A percentile compares a stretch with the other conserved stretches of the same genome.
Evolutionary conservation across 2,797 vertebrate genomes (phyloP).

Genomic region (Neopelma chrysocephalum): DNA sequence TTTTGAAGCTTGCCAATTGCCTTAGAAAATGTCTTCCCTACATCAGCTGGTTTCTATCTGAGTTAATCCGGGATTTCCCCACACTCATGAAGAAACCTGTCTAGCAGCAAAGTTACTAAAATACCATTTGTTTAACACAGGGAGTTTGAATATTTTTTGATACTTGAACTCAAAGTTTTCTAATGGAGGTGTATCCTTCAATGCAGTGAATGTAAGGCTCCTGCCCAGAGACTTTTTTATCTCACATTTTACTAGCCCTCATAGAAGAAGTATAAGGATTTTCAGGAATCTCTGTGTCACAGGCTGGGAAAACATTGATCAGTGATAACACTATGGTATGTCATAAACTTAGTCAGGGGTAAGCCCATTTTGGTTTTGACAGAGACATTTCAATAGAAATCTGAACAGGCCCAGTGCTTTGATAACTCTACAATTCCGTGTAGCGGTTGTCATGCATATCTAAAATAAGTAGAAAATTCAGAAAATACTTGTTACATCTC

Average conservation of each 20-base stretch:
- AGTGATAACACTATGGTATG: background rate
- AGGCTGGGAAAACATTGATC: background rate
- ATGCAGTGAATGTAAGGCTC: background rate
- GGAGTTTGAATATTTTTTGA: background rate
- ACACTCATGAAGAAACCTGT: background rate
- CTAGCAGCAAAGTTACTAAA: background rate
- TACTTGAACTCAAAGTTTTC: background rate
- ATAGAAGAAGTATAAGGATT: background rate
- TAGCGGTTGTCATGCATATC: background rate
- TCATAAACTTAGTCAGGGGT: background rate
- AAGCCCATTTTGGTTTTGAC: background rate
- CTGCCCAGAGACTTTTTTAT: background rate
- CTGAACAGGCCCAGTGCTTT: background rate
- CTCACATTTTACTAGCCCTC: background rate
- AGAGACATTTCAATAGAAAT: background rate
- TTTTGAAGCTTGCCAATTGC: background rate
- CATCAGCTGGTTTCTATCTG: background rate
- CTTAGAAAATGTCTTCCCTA: background rate
- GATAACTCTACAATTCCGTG: background rate
- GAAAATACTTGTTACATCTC: background rate
- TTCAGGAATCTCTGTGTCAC: background rate
- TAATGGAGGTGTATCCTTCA: background rate
- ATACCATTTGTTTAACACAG: accelerated
- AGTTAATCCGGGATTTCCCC: background rate
- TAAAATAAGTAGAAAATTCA: background rate